Conservation (phyloP, 2,113 vertebrate genomes). For the Triplophysa tibetana region DNA sequence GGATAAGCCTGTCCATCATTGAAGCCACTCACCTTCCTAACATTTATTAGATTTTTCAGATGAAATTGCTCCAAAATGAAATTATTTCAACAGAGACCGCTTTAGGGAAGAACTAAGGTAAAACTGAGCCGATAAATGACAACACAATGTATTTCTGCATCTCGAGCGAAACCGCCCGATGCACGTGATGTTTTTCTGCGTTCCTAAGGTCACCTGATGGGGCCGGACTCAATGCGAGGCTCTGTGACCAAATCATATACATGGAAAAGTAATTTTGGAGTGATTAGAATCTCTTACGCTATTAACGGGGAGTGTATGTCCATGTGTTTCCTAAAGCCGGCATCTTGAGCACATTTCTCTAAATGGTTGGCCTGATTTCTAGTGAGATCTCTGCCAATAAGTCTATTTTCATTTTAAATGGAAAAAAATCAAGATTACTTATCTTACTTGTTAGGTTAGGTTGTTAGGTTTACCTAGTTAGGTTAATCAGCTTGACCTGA, state of each 20-base stretch:
- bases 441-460: too few relatives aligned
- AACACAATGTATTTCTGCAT: constrained; percentile 68
- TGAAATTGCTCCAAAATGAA: constrained; percentile 48
- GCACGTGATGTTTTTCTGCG: constrained; percentile 79
- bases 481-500: too few relatives aligned
- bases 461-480: too few relatives aligned
- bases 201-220: constrained; percentile 79
- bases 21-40: constrained; percentile 49
- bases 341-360: neutral
- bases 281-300: constrained; percentile 66
- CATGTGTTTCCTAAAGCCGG: neutral
- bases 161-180: constrained; percentile 52
- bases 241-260: constrained; percentile 71
- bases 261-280: constrained; percentile 62
- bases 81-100: constrained; percentile 52
- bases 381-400: neutral
- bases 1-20: constrained; percentile 16
- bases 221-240: constrained; percentile 70
- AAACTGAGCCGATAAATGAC: constrained; percentile 37
- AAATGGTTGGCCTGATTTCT: neutral
- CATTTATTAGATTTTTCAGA: constrained; percentile 9
- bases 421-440: neutral
- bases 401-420: neutral
- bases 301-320: constrained; percentile 56
- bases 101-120: constrained; percentile 50